Evolutionary conservation across 2,888 invertebrate species (phyloP).

Genomic region (Stenotaenia linearis): DNA sequence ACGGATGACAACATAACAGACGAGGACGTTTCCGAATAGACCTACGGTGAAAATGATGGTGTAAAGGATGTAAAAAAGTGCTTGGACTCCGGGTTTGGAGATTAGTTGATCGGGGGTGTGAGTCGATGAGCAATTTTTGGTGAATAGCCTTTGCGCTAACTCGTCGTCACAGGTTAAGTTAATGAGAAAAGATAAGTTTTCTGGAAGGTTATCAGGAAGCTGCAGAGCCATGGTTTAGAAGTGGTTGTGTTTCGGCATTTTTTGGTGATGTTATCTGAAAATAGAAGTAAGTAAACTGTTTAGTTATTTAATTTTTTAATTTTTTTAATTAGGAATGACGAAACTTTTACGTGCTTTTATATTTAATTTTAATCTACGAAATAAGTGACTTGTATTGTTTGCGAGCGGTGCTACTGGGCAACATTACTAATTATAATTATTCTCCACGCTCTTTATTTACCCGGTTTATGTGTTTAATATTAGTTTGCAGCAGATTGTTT

Average conservation of each 20-base stretch:
- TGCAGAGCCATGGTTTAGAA: neutral
- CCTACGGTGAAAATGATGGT: constrained; percentile 78
- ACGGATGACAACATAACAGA: constrained; percentile 86
- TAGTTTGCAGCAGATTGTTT: no score
- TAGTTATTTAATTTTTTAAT: no score
- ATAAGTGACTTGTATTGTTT: no score
- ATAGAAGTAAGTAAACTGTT: no score
- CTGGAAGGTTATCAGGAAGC: neutral
- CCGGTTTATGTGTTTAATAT: no score
- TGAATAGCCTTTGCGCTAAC: neutral
- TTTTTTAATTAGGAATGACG: no score
- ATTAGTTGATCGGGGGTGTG: neutral
- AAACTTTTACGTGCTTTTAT: no score
- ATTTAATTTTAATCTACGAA: no score
- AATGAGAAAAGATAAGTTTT: neutral
- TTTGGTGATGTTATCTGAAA: neutral
- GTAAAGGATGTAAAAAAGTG: constrained; percentile 69
- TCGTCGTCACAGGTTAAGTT: neutral
- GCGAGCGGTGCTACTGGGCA: no score
- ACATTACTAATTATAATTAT: no score
- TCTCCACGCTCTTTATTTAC: no score
- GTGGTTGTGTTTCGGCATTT: neutral
- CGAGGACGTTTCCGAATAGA: constrained; percentile 79
- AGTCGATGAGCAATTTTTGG: neutral
- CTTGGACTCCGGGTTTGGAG: constrained; percentile 58